Evolutionary conservation across 1,140 invertebrate species (phyloP), one percentile per base, ranked within the genome.

Genomic region (Cotesia glomerata): DNA sequence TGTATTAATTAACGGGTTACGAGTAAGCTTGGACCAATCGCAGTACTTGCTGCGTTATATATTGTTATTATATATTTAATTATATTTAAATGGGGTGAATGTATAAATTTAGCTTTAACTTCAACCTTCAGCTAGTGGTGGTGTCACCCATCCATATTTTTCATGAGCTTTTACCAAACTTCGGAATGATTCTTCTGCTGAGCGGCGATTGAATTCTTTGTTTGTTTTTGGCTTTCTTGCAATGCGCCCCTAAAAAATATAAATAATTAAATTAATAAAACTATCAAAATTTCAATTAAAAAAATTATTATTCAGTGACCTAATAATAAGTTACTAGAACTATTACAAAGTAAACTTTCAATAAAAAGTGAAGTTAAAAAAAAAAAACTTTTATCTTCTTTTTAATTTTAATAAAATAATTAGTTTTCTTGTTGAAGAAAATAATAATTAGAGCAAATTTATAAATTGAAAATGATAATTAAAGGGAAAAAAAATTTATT

Each of bases 121-220:
- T 88, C 90, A 95, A 79, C 94, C 94, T 83, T 95, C 94, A n/a
- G 93, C 90, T 61, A 95, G 86, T 4, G 94, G 91, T 0, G 94
- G 94, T 16, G 94, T 95, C 8, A 96, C 94, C 94, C 94, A 96
- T 39, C 94, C 94, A 79, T 95, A 95, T 80, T 95, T 95, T 78
- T 96, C 94, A 79, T 96, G 94, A 2, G 94, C 95, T 81, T 94
- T 95, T 5, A 96, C 94, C 63, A 96, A 86, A 66, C 93, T 94
- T 71, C 93, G 89, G 82, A 96, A 96, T 1, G 94, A 93, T 78
- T 95, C 93, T 83, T 95, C 94, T 1, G 94, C 94, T 5, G 92
- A 91, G 74, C 93, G 89, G 74, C 91, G 88, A 80, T 90, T 95
- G 84, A 95, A 96, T 74, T 94, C 93, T 79, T 95, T 93, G 73